Conservation (phyloP, 1,140 invertebrate species). For the Drosophila kepulauana region DNA sequence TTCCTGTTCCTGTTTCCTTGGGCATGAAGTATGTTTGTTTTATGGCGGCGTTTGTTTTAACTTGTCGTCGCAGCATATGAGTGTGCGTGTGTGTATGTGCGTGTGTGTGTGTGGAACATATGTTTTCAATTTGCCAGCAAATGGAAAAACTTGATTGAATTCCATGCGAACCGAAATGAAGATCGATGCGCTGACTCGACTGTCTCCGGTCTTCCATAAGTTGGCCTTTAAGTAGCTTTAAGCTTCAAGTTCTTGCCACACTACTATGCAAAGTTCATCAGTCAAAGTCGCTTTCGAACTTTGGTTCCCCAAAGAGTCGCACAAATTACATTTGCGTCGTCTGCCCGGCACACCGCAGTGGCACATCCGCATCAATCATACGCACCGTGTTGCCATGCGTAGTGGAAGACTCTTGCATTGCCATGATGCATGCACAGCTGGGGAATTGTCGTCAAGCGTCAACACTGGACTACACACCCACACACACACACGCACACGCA, state of each 20-base stretch:
- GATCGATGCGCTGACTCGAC: slow-evolving; percentile 60
- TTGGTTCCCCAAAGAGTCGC: slow-evolving; percentile 58
- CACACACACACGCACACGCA: neutral
- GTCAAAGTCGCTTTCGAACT: slow-evolving; percentile 44
- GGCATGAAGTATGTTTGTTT: slow-evolving; percentile 57
- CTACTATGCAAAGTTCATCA: slow-evolving; percentile 68
- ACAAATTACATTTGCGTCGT: slow-evolving; percentile 80
- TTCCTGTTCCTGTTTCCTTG: slow-evolving; percentile 2
- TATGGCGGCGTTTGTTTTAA: slow-evolving; percentile 68
- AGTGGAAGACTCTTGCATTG: slow-evolving; percentile 41
- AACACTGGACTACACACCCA: slow-evolving; percentile 43
- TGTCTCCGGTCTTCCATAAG: neutral
- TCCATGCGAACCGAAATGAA: slow-evolving; percentile 55
- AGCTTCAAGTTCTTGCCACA: slow-evolving; percentile 10
- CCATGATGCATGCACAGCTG: slow-evolving; percentile 28
- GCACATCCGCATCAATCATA: slow-evolving; percentile 70
- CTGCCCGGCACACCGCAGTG: slow-evolving; percentile 24
- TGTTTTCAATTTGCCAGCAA: slow-evolving; percentile 80
- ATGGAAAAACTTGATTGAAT: slow-evolving; percentile 81
- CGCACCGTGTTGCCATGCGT: slow-evolving; percentile 63
- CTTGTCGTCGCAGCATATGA: slow-evolving; percentile 43
- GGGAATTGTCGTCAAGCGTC: slow-evolving; percentile 48
- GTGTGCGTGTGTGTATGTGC: slow-evolving; percentile 8
- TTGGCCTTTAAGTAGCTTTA: slow-evolving; percentile 20
- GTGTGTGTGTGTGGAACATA: slow-evolving; percentile 56